A percentile compares a stretch with the other conserved stretches of the same genome.
These are phyloP conservation scores for Phrynocephalus guinanensis DNA, from an alignment of 2,797 vertebrate genomes.

Conservation along the genomic window DNA sequence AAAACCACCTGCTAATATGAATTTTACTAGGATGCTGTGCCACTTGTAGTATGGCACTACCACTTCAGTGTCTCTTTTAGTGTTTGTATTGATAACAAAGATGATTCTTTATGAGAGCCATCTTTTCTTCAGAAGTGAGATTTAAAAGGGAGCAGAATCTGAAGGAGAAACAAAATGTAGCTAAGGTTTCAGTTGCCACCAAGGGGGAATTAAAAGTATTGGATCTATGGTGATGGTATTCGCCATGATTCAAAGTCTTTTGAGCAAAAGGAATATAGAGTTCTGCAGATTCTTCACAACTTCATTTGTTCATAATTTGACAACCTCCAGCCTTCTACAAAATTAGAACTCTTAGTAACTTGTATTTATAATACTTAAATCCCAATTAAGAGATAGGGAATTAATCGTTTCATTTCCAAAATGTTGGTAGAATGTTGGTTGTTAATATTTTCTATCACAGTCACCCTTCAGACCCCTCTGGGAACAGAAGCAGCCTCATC, in stretches of 20 bases:
- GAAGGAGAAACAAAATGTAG: background rate
- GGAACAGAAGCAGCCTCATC: constrained; percentile 5
- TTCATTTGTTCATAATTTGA: background rate
- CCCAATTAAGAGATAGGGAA: constrained; percentile 8
- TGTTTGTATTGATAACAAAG: background rate
- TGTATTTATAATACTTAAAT: background rate
- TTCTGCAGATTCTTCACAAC: background rate
- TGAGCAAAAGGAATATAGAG: background rate
- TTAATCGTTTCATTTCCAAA: background rate
- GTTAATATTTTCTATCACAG: constrained; percentile 15
- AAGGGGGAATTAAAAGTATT: background rate
- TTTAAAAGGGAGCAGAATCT: background rate
- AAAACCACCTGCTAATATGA: constrained; percentile 2
- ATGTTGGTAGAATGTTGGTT: background rate
- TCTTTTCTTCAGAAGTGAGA: background rate
- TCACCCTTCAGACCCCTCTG: constrained; percentile 29
- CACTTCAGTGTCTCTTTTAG: background rate
- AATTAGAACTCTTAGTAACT: background rate
- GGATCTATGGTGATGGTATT: background rate
- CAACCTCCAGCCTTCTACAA: background rate
- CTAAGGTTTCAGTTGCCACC: background rate
- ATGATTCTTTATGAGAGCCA: background rate
- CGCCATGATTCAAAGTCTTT: background rate
- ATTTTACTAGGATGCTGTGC: constrained; percentile 13
- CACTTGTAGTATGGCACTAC: background rate